phyloP scores from a whole-genome alignment of 2,113 vertebrate genomes.

The Peucedramus taeniatus region DNA sequence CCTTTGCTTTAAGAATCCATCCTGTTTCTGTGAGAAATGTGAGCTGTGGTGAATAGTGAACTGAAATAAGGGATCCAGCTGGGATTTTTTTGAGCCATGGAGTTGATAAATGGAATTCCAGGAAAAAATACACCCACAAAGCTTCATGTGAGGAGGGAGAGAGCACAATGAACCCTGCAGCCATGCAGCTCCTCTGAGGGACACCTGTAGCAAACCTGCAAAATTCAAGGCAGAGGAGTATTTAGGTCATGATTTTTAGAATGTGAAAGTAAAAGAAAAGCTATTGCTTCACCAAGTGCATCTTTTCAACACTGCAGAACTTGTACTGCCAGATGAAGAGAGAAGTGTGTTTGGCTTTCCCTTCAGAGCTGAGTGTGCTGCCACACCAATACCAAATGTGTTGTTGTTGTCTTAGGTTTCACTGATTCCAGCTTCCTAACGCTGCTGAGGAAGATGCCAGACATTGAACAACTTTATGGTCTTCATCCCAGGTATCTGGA shows the following conservation, averaged over 20 bases:
- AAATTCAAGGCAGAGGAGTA: neutral
- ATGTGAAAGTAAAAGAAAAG: neutral
- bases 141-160: neutral
- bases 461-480: conserved; percentile 95
- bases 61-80: neutral
- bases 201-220: neutral
- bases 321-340: neutral
- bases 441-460: conserved; percentile 97
- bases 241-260: neutral
- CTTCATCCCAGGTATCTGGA: conserved; percentile 96
- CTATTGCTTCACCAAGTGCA: neutral
- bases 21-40: neutral
- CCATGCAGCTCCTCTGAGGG: neutral
- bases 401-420: conserved; percentile 82
- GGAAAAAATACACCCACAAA: neutral
- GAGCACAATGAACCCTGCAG: neutral
- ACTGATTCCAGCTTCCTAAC: conserved; percentile 95
- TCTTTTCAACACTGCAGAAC: neutral
- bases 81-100: neutral
- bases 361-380: neutral
- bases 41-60: neutral
- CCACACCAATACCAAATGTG: conserved; percentile 37
- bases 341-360: neutral
- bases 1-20: neutral
- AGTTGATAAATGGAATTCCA: neutral